Base-by-base conservation (phyloP, 1,140 invertebrate genomes). In the Ectropis grisescens region DNA sequence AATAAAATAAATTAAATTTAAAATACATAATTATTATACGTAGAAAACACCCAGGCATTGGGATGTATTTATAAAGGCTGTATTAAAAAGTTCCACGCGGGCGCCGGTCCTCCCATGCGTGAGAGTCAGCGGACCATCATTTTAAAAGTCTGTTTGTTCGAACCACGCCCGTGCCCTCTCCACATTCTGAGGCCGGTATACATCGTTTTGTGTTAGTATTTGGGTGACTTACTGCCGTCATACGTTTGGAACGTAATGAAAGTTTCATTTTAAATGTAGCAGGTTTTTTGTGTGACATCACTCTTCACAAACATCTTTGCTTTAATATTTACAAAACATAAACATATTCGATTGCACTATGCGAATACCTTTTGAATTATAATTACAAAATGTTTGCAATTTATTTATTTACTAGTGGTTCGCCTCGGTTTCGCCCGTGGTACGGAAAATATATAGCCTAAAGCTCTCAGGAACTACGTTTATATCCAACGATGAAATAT, bases 81-180 rank as follows among this genome's bases (percentile, higher is more conserved):
- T 64, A 72, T 72, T 76, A 76, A 76, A 76, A 71, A 53, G 55
- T 70, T 66, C 61, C 66, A 47, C 59, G 56, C 61, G 64, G 56
- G 64, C 53, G 59, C 47, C 27, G 49, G 37, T 53, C 35, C 32
- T 57, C 31, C 58, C 60, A 68, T 58, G 67, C 70, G 62, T 60
- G 52, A 48, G 34, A 58, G 29, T 33, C 70, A 62, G 49, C 58
- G 52, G 58, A 65, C 62, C 67, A 61, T 71, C 30, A 58, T 65
- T 62, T 62, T 58, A 47, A 59, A 62, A 69, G 50, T 62, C 45
- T 51, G 51, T 28, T 23, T 14, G 22, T 36, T 47, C 53, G 53
- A 5, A 5, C 4, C 19, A 22, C 19, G 19, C n/a, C n/a, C n/a
- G n/a, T n/a, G n/a, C n/a, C 9, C 4, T 22, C 9, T 5, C 9